A percentile compares a stretch with the other conserved stretches of the same genome.
Conservation (phyloP, 2,888 invertebrate species). For the Dexiosoma caninum region DNA sequence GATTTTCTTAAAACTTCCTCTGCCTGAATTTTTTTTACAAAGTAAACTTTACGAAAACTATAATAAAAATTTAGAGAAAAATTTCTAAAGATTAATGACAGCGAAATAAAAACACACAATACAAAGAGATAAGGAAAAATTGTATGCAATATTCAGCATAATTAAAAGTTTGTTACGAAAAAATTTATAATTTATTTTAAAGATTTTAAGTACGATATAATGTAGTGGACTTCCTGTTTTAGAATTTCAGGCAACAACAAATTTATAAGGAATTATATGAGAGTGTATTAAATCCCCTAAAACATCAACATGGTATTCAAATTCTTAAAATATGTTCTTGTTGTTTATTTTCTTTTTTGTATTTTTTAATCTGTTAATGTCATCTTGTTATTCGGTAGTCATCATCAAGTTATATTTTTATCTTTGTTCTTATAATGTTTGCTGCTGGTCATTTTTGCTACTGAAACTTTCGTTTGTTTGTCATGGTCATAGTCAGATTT, state of each 20-base stretch:
- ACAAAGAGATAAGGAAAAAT: constrained; percentile 24
- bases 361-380: constrained; percentile 23
- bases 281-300: constrained; percentile 11
- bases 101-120: neutral
- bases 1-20: neutral
- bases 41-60: constrained; percentile 32
- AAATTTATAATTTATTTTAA: neutral
- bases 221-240: constrained; percentile 26
- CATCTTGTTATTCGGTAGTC: constrained; percentile 27
- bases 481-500: constrained; percentile 30
- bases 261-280: neutral
- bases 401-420: neutral
- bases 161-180: constrained; percentile 27
- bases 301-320: neutral
- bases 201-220: neutral
- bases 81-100: constrained; percentile 59
- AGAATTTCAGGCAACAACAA: neutral
- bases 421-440: neutral
- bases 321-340: constrained; percentile 8
- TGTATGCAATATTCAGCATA: constrained; percentile 2
- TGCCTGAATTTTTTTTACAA: neutral
- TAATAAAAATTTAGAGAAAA: constrained; percentile 40
- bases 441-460: too few species aligned
- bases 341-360: neutral
- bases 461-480: constrained; percentile 13